Base-by-base conservation (phyloP, 2,888 invertebrate species). In the Xylota segnis region DNA sequence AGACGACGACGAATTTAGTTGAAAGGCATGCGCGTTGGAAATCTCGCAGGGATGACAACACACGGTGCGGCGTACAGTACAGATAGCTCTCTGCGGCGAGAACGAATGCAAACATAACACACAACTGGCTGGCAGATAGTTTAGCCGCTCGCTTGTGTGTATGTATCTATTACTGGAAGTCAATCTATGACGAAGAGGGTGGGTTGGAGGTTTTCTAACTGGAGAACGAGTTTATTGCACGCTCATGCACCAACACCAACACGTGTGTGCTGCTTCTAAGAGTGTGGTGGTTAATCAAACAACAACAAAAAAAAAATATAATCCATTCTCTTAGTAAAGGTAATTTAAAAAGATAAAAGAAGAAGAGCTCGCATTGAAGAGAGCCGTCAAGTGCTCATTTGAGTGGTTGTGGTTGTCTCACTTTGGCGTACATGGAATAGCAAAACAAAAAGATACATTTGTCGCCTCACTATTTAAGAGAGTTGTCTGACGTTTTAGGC, bases 11-110 rank as follows among this genome's bases (percentile, higher is more conserved):
- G 50, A 68, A 34, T 34, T 16, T 18, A 68, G 54, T 59, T 40
- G 9, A 40, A 63, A 79, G 70, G 65, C 84, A 84, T 84, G 84
- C 84, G 84, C 84, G 71, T 71, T 81, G 70, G 56, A 79, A 66
- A 77, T 47, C 43, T 12, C 50, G 43, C 16, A 50, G 18, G 32
- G 70, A 84, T 75, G 79, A 79, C 70, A 72, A 70, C 74, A 70
- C 45, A 68, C 68, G 81, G 68, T 68, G 56, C 65, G 50, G 52
- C 34, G 88, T 77, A 76, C 79, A 27, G 72, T 77, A 84, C 87
- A 56, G 76, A 76, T 58, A 77, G 32, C 78, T 75, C 82, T 77
- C 66, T 72, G 74, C 40, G 74, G 83, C 66, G 72, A 77, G 72
- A 87, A 72, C 63, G 70, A 66, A 61, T 75, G 58, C 83, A 74